Evolutionary conservation across 2,888 invertebrate genomes (phyloP), one percentile per base, ranked within the genome.

Genomic region (Limnephilus rhombicus): DNA sequence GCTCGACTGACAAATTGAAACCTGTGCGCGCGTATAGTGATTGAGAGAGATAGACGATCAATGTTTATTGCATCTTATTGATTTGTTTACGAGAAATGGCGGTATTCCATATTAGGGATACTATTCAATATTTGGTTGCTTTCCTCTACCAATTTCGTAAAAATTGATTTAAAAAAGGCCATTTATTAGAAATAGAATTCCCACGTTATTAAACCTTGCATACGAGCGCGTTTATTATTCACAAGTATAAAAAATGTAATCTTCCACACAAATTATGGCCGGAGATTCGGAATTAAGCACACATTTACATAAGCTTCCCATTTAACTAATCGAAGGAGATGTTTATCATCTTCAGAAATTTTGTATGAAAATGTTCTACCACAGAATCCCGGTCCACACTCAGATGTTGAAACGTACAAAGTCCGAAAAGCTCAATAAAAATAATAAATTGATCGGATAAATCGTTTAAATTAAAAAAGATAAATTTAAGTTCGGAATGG

Each of bases 261-360:
- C 53, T 53, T 68, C 53, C 18, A 68, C 53, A 68, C 53, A 68
- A 68, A 68, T 68, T 68, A 68, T 68, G 68, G 68, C 68, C 68
- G 68, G 68, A 68, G 68, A 68, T 24, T 24, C 24, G 68, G 68
- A 68, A 68, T 24, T 68, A 68, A 68, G 68, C 9, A 68, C 68
- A n/a, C 68, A 68, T 68, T 68, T 68, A 68, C 68, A 68, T 68
- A 68, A 68, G 68, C 68, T 24, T 68, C 68, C 24, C 68, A 68
- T 68, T 68, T 68, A 68, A 68, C 68, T 68, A 68, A 68, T 68
- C 68, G 68, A 68, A 68, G 68, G 68, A 68, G 68, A 68, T 68
- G 68, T 68, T 24, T 68, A 68, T 68, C 68, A 68, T 68, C 68
- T 24, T 68, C 24, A 5, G 24, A 68, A 68, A 68, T 1, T 68